Evolutionary conservation across 2,888 invertebrate species (phyloP), one percentile per base, ranked within the genome.

Genomic region (Lasiommata megera): DNA sequence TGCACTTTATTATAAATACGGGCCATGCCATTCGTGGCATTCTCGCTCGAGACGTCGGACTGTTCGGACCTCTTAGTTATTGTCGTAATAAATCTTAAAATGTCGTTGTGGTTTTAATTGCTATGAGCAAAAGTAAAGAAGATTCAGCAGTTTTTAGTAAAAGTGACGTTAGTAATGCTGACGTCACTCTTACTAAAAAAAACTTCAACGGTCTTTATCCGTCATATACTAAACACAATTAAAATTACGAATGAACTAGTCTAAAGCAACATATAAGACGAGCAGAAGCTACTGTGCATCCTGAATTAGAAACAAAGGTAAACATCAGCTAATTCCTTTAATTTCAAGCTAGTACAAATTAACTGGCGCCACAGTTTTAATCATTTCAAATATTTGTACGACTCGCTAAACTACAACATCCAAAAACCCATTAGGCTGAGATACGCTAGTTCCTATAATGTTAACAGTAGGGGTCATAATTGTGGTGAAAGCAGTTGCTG

Each of bases 341-440:
- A 43, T 53, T 50, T 37, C 44, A 2, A 50, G 43, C 43, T 37
- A 54, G 54, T 9, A 17, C 28, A 52, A 57, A 52, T 58, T 48
- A 53, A 37, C 53, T 38, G 58, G 54, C 58, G 58, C 54, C 48
- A 55, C 34, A 36, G 48, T 50, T 50, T 50, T 50, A 54, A 58
- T 50, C 47, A 48, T 54, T 38, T 37, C 43, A 58, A 58, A 58
- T 58, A 58, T 58, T 58, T 54, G 48, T 50, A 12, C 37, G 36
- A 58, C 48, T 41, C 37, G 36, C 48, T 41, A 41, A 52, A 11
- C 46, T 47, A 37, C 14, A 43, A 28, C 29, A 12, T 12, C 12
- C n/a, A 46, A 23, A 48, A 36, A 37, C 12, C n/a, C 9, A 40
- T 6, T 17, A 31, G 14, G 9, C 17, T 38, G 1, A 9, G n/a